Evolutionary conservation across 1,140 invertebrate genomes (phyloP), one percentile per base, ranked within the genome.

Genomic region (Sminthurinus signatus): DNA sequence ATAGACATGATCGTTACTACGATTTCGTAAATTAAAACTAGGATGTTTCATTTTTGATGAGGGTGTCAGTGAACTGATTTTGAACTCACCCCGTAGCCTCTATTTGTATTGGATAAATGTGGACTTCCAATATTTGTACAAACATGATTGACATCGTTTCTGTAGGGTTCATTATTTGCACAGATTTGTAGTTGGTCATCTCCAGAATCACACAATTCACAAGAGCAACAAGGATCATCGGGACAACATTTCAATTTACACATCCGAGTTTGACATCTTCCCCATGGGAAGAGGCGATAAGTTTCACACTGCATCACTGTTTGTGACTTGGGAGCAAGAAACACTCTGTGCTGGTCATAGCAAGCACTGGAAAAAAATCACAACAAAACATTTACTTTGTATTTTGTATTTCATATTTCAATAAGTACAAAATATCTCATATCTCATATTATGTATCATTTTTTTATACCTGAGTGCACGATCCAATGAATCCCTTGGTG

Each of bases 301-400:
- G 69, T 70, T 31, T 59, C 62, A 60, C 70, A 71, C 50, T 71
- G 70, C 61, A 68, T 68, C 29, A 63, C 58, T 3, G 63, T 65
- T 21, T 60, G 59, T n/a, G n/a, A n/a, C n/a, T n/a, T n/a, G 32
- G 15, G 5, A 36, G 15, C 15, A 15, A 36, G 5, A 36, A 36
- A 36, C 15, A 36, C 15, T 36, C 70, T 60, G 52, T 71, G 70
- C 15, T 68, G 70, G 29, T 71, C 67, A 44, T 68, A 71, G 50
- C 70, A 71, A 36, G 70, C 66, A n/a, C 58, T 46, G 0, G n/a
- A n/a, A n/a, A n/a, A n/a, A n/a, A n/a, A n/a, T n/a, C n/a, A n/a
- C n/a, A n/a, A n/a, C n/a, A n/a, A n/a, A n/a, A n/a, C n/a, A n/a
- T n/a, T n/a, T n/a, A n/a, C n/a, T n/a, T n/a, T n/a, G n/a, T n/a